Evolutionary conservation across 2,797 vertebrate species (phyloP), one percentile per base, ranked within the genome.

Genomic region (Bryconaethiops microstoma): DNA sequence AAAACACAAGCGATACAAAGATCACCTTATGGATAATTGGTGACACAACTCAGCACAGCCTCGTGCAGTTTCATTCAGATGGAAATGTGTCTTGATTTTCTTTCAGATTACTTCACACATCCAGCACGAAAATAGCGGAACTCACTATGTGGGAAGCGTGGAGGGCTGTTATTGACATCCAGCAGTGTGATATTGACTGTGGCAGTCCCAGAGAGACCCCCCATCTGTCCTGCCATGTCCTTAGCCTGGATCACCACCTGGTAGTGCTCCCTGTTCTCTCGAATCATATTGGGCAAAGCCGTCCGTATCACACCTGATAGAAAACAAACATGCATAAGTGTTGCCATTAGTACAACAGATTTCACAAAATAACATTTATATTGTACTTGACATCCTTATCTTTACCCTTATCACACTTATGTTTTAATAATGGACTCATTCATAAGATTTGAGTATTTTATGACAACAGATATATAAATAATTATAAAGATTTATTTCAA

Each of bases 221-320:
- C 98, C 97, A 98, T 98, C 92, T 99, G 98, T 54, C 98, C 98
- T 0, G 97, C 98, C 98, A 99, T 99, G 91, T 99, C 98, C 74
- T 99, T 99, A 9, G 98, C 98, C 87, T 99, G 98, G 89, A 99
- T 99, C 80, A 99, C 96, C 68, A 99, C 97, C 92, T 98, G 97
- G 87, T 98, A 99, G 29, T 96, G 93, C 17, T 99, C 97, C 79
- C 95, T 95, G 40, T 98, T 96, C 91, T 99, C 98, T 86, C 98
- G 93, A 88, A 97, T 97, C 98, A 99, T 99, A 80, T 97, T 96
- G 0, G 97, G 95, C 23, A 99, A 92, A n/a, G 97, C 97, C 7
- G 97, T 99, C 91, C 96, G 96, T 89, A 99, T 97, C 71, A 97
- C 91, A 29, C 98, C 98, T 99, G 90, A 4, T n/a, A 40, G 42